phyloP scores from a whole-genome alignment of 2,888 invertebrate genomes.

The Apotomis capreana region DNA sequence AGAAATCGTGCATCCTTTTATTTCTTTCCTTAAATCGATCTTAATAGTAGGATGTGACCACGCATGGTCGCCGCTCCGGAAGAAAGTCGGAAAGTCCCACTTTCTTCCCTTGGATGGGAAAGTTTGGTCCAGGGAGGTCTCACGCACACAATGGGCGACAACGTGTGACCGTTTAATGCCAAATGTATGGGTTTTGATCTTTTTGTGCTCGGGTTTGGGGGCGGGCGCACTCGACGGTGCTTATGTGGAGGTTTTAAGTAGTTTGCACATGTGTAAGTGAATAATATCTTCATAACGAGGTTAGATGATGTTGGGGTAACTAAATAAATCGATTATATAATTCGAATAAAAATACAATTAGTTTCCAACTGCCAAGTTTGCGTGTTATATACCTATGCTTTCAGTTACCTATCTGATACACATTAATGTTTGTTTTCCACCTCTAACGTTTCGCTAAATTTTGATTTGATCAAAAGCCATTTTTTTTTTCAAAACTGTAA shows the following conservation, averaged over 20 bases:
- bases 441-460: no score
- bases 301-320: no score
- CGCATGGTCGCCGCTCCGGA: constrained; percentile 8
- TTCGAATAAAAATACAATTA: no score
- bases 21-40: background rate
- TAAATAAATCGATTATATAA: no score
- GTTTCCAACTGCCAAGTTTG: no score
- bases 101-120: constrained; percentile 58
- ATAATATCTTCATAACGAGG: no score
- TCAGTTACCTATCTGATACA: no score
- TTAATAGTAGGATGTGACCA: background rate
- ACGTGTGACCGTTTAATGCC: constrained; percentile 3
- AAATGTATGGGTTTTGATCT: constrained; percentile 12
- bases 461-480: no score
- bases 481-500: no score
- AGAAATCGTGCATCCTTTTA: background rate
- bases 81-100: constrained; percentile 17
- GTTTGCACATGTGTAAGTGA: background rate
- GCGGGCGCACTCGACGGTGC: constrained; percentile 2
- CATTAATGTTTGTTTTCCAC: no score
- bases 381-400: no score
- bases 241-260: background rate
- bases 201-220: constrained; percentile 7
- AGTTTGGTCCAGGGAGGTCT: constrained; percentile 56
- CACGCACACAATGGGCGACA: constrained; percentile 51